Conservation (phyloP, 2,113 vertebrate genomes). For the Eulemur macaco region DNA sequence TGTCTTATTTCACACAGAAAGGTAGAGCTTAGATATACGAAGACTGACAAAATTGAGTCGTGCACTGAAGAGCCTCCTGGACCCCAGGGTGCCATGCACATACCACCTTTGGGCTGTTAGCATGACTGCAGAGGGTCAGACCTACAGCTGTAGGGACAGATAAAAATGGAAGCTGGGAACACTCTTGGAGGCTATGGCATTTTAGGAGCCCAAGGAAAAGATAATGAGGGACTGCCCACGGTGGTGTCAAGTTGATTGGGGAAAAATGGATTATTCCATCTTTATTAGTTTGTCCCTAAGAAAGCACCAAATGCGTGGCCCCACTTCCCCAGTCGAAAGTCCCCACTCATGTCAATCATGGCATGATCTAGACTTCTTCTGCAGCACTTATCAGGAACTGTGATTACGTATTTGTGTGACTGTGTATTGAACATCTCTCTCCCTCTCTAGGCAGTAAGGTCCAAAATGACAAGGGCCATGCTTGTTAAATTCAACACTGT, state of each 20-base stretch:
- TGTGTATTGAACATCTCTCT: neutral
- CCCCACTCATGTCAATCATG: neutral
- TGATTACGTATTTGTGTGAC: neutral
- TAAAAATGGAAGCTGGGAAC: neutral
- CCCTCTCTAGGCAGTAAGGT: neutral
- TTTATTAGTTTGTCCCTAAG: neutral
- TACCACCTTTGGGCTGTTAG: too few relatives aligned
- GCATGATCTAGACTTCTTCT: neutral
- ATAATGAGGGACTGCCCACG: neutral
- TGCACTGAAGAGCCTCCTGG: neutral
- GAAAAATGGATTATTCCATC: neutral
- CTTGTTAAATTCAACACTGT: neutral
- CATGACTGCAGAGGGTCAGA: too few relatives aligned
- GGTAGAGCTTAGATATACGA: neutral
- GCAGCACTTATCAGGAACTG: neutral
- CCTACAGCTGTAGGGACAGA: neutral
- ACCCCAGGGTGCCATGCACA: neutral
- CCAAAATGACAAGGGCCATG: neutral
- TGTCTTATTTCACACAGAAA: neutral
- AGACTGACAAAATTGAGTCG: neutral
- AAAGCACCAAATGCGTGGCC: neutral
- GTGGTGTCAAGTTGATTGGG: neutral
- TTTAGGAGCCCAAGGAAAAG: neutral
- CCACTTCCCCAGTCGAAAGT: neutral
- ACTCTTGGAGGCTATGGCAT: rapidly evolving